Evolutionary conservation across 1,140 invertebrate genomes (phyloP), one percentile per base, ranked within the genome.

Genomic region (Eufriesea mexicana): DNA sequence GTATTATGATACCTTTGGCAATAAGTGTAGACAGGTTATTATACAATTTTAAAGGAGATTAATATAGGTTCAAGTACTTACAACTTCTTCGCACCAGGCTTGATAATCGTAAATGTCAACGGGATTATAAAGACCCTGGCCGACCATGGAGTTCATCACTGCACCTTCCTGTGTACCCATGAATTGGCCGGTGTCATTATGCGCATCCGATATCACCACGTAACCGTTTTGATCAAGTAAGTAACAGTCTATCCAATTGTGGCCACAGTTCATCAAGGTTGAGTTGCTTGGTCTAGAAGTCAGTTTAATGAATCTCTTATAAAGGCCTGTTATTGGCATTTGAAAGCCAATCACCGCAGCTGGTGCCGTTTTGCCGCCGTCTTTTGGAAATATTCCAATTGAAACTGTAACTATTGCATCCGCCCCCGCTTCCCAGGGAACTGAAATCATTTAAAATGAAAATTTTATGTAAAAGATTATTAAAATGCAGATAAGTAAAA

Each of bases 181-280:
- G 94, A 99, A 99, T 87, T 94, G 94, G 0, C 97, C 97, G 0
- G 97, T 97, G 61, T 97, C 95, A 23, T 96, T 95, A 45, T 95
- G 92, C 25, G 95, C 95, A 84, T 97, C 96, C 0, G 97, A 96
- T 23, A 98, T 95, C 2, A 99, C 95, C n/a, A 99, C 95, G 91
- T 98, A 99, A 0, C 98, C 98, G 91, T 98, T 98, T 89, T 97
- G 97, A 94, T 99, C 98, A 25, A 99, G 95, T 7, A 99, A 95
- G 91, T 97, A 98, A 90, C 98, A 98, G 84, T 97, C 96, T 74
- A 96, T 95, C 89, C 95, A 95, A 64, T 93, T 95, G 75, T 94
- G 94, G 74, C 91, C 94, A 92, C 95, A 97, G 70, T 92, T 91
- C 45, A 93, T 72, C 20, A 20, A 14, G 9, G 87, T 76, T 5